A percentile compares a stretch with the other conserved stretches of the same genome.
These are phyloP conservation scores for Magallana gigas DNA, from an alignment of 1,140 invertebrate species.

Conservation along the genomic window DNA sequence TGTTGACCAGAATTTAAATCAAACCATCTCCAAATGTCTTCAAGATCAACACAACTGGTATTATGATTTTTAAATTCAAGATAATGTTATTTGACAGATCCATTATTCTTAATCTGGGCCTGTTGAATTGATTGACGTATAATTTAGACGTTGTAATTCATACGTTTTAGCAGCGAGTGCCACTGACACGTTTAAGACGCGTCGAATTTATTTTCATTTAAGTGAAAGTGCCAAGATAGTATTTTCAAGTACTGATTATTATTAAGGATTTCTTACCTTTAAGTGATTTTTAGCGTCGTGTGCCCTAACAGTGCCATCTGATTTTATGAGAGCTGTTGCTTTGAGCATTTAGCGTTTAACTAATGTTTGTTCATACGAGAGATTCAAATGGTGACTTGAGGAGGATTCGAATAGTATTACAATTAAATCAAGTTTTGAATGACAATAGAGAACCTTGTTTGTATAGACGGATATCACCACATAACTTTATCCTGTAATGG, in stretches of 20 bases:
- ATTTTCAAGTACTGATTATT: background rate
- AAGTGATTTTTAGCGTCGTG: background rate
- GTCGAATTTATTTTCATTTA: background rate
- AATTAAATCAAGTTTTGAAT: constrained; percentile 28
- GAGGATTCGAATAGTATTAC: background rate
- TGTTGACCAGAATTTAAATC: constrained; percentile 8
- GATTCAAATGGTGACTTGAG: background rate
- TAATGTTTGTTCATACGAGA: background rate
- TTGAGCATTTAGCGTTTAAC: background rate
- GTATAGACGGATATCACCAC: background rate
- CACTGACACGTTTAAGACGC: background rate
- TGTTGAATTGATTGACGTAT: constrained; percentile 17
- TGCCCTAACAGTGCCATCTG: background rate
- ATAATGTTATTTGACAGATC: background rate
- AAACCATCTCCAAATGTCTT: background rate
- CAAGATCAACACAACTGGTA: constrained; percentile 17
- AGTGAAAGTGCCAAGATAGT: background rate
- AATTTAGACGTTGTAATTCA: background rate
- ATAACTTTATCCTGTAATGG: background rate
- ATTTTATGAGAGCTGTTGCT: too few relatives aligned
- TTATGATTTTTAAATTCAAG: constrained; percentile 15
- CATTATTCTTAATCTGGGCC: constrained; percentile 7
- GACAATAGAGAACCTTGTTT: background rate
- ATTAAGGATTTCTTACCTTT: too few relatives aligned
- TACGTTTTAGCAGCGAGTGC: background rate